These are phyloP conservation scores for Hozukius guyotensis DNA, from an alignment of 2,797 vertebrate genomes.

Conservation along the genomic window DNA sequence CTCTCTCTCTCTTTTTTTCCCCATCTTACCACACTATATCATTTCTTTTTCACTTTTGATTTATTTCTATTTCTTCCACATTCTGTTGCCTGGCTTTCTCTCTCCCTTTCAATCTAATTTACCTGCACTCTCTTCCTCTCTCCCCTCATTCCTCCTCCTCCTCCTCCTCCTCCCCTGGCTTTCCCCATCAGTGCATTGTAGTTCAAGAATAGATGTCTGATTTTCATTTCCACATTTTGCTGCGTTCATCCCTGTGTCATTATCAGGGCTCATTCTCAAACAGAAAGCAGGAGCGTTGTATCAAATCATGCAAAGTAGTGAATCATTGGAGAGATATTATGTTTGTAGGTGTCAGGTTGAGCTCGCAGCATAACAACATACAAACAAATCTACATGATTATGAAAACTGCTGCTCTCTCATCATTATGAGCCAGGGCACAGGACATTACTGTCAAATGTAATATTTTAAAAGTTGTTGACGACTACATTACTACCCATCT, in stretches of 20 bases:
- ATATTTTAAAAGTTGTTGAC: constrained; percentile 1
- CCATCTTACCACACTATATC: constrained; percentile 49
- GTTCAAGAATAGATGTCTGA: constrained; percentile 73
- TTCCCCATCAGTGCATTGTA: constrained; percentile 76
- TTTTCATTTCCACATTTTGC: constrained; percentile 72
- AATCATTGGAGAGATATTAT: constrained; percentile 31
- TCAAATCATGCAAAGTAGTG: constrained; percentile 67
- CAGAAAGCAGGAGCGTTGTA: constrained; percentile 28
- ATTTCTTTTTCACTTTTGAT: constrained; percentile 67
- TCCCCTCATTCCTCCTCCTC: not conserved
- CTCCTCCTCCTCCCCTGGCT: constrained; percentile 57
- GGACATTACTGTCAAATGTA: not conserved
- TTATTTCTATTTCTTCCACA: constrained; percentile 60
- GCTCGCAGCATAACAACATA: constrained; percentile 22
- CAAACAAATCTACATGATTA: constrained; percentile 44
- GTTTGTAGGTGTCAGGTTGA: constrained; percentile 32
- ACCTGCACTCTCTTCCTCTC: constrained; percentile 41
- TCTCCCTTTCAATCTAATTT: constrained; percentile 69
- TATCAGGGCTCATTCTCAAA: constrained; percentile 51
- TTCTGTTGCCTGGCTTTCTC: constrained; percentile 44
- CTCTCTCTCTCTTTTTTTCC: not conserved
- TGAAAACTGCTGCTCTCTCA: constrained; percentile 16
- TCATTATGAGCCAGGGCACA: not conserved
- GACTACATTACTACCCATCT: not conserved
- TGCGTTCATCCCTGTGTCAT: constrained; percentile 55